A percentile compares a stretch with the other conserved stretches of the same genome.
These are phyloP conservation scores for Phlogophora meticulosa DNA, from an alignment of 2,888 invertebrate species.

Conservation along the genomic window DNA sequence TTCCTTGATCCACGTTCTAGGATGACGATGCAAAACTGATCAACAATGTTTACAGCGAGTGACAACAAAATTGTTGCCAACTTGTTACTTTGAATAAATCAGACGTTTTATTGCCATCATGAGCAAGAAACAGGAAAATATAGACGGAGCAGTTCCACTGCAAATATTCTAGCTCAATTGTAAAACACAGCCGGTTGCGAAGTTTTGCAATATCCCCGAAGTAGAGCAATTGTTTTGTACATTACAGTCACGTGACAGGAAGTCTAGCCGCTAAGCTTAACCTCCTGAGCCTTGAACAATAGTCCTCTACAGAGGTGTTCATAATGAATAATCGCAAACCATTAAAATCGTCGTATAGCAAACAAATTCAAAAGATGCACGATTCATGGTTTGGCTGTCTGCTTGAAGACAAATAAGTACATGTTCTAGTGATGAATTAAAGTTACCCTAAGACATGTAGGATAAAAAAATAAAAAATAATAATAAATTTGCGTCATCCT, in stretches of 20 bases:
- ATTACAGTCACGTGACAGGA: conserved; percentile 50
- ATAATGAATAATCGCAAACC: conserved; percentile 4
- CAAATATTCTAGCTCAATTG: conserved; percentile 8
- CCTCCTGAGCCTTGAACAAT: conserved; percentile 48
- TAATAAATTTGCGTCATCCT: too few relatives aligned
- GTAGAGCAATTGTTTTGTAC: conserved; percentile 41
- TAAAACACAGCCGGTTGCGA: conserved; percentile 24
- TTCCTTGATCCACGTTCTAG: conserved; percentile 28
- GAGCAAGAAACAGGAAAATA: not conserved
- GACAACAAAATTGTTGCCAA: conserved; percentile 1
- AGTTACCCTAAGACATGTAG: too few relatives aligned
- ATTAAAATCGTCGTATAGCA: conserved; percentile 8
- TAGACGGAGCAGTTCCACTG: not conserved
- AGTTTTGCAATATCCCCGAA: conserved; percentile 41
- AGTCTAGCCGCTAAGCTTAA: conserved; percentile 41
- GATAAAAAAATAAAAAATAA: not conserved
- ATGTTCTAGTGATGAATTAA: too few relatives aligned
- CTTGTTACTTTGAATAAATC: not conserved
- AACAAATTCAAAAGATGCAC: not conserved
- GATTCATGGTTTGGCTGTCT: not conserved
- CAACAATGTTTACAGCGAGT: conserved; percentile 21
- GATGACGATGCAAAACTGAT: conserved; percentile 11
- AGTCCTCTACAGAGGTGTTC: conserved; percentile 19
- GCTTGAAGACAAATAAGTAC: not conserved
- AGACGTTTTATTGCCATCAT: not conserved